Base-by-base conservation (phyloP, 2,797 vertebrate species). In the Crocodylus rhombifer region DNA sequence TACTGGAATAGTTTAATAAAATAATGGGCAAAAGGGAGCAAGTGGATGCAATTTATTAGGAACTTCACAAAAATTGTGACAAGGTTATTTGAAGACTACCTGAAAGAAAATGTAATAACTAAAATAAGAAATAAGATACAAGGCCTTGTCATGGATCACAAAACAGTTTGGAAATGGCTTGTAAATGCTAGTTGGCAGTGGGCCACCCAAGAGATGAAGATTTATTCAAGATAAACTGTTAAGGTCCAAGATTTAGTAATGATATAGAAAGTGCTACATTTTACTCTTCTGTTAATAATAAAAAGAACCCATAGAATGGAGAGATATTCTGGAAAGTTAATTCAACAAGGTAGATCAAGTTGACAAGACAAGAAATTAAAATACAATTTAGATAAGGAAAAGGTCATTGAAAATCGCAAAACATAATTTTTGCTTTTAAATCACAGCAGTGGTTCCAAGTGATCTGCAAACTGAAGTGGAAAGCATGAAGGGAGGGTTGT, bases 351-450 rank as follows among this genome's bases (percentile, higher is more conserved):
- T 10, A 58, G 62, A 75, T 61, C 2, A 55, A 2, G 14, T 16
- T 80, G 36, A 71, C 36, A 69, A 7, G 23, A 30, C 0, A 9
- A 51, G 56, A 82, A 62, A 82, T 51, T 82, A 57, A 78, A 78
- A 55, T 78, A 30, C 77, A 25, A 62, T 18, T 85, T 79, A 20
- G 2, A 57, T 73, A 91, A 86, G 7, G 80, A 93, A 84, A 67
- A 4, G 42, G 42, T 51, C 0, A 5, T n/a, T 4, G 23, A 5
- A 26, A 2, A 15, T 42, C 23, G 73, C 75, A 76, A 56, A 21
- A 87, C 77, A n/a, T 28, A 2, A 4, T 2, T 42, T 86, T 87
- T 88, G 17, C 36, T 82, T 67, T 71, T 82, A 16, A 82, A 71
- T 36, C 56, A 67, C 12, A 18, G 23, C 57, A 56, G 25, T 42